Base-by-base conservation (phyloP, 2,797 vertebrate species). In the Danio albolineatus region DNA sequence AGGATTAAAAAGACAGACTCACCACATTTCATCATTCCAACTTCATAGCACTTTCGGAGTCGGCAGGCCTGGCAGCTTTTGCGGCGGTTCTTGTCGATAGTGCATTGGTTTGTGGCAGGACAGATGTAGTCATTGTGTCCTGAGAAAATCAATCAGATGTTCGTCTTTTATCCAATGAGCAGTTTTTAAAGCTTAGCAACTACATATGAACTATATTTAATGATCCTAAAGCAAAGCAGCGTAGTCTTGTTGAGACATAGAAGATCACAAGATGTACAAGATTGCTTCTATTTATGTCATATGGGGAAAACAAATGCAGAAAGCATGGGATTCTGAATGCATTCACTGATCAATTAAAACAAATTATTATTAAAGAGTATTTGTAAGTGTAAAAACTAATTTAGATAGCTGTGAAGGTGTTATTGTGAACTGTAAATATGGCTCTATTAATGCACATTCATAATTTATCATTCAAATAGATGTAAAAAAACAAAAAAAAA, bases 21-120 rank as follows among this genome's bases (percentile, higher is more conserved):
- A 99, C 98, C 98, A 49, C 96, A 97, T 91, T 98, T 99, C 88
- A 96, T 97, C 98, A 99, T 99, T 48, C 98, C 98, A 0, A 97
- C 98, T 95, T 99, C 96, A 0, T 96, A 97, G 88, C 98, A 99
- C 61, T 98, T 99, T 80, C 96, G 95, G 0, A 99, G 96, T 16
- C 98, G 95, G 78, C 98, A 99, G 0, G 98, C 97, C 90, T 99
- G 98, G 91, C 98, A 99, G 92, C 98, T 99, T 86, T 99, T 99
- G 36, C 98, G 95, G 6, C 98, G 94, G 89, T 99, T 99, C 90
- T 98, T 99, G 81, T 99, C 98, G 28, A 99, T 99, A 0, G 98
- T 99, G 91, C 98, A 99, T 43, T 99, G 97, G 83, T 99, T 99
- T 61, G 98, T 99, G 14, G 98, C 98, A 0, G 98, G 98, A 81